A percentile compares a stretch with the other conserved stretches of the same genome.
Evolutionary conservation across 1,140 invertebrate genomes (phyloP).

Genomic region (Drosophila novamexicana): DNA sequence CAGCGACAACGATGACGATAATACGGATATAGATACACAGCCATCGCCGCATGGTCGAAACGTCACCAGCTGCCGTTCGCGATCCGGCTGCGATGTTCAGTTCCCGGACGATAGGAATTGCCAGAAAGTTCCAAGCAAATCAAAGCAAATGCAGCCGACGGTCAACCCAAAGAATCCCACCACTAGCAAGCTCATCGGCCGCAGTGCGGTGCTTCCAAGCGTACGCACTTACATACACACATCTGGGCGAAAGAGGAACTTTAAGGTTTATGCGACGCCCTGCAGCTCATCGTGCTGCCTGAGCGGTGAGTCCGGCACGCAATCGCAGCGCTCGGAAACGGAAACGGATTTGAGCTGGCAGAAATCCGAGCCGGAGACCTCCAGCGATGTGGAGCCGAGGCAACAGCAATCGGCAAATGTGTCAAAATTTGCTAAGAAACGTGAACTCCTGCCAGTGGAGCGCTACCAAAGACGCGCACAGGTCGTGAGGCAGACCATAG

Average conservation of each 20-base stretch:
- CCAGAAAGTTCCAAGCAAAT: no score
- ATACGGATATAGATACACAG: neutral
- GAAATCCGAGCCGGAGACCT: neutral
- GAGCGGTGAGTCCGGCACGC: neutral
- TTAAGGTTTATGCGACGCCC: neutral
- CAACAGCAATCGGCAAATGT: neutral
- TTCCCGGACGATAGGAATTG: neutral
- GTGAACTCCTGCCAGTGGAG: neutral
- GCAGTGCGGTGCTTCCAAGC: neutral
- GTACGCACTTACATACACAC: neutral
- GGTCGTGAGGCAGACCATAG: neutral
- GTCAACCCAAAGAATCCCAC: neutral
- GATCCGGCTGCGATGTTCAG: constrained; percentile 30
- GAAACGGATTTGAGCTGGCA: neutral
- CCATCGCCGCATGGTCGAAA: neutral
- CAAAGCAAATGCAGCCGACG: no score
- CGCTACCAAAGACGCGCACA: neutral
- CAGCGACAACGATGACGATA: neutral
- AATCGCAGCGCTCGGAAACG: neutral
- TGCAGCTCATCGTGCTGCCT: neutral
- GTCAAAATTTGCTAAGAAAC: neutral
- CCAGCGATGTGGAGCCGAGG: neutral
- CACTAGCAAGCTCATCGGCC: neutral
- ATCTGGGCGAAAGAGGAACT: neutral
- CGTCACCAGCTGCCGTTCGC: neutral